These are phyloP conservation scores for Xyrauchen texanus DNA, from an alignment of 2,113 vertebrate species.

Conservation along the genomic window DNA sequence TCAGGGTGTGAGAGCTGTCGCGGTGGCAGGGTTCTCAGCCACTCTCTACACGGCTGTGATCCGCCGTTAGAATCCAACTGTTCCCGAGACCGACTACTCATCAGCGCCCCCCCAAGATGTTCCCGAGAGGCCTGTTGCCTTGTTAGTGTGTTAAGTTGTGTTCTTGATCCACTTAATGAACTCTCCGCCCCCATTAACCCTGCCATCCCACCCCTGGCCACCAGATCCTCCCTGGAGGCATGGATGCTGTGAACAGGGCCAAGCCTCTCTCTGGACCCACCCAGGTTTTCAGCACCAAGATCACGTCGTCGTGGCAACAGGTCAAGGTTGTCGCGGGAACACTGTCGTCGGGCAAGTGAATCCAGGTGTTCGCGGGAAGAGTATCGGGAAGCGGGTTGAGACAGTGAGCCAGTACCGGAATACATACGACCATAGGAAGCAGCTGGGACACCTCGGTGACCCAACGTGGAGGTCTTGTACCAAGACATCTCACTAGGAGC, in stretches of 20 bases:
- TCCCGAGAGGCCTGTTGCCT: constrained; percentile 80
- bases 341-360: constrained; percentile 86
- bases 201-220: constrained; percentile 59
- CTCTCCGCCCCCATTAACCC: constrained; percentile 56
- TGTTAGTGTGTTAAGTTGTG: constrained; percentile 79
- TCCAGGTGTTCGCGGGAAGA: constrained; percentile 95
- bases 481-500: constrained; percentile 91
- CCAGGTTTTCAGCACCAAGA: constrained; percentile 71
- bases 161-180: constrained; percentile 79
- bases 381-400: constrained; percentile 92
- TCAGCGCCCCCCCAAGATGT: constrained; percentile 74
- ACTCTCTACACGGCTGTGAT: constrained; percentile 78
- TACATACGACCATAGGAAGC: constrained; percentile 96
- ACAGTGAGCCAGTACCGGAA: constrained; percentile 89
- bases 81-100: constrained; percentile 78
- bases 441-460: constrained; percentile 90
- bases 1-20: constrained; percentile 82
- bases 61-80: constrained; percentile 71
- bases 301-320: constrained; percentile 50
- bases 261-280: constrained; percentile 85
- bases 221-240: constrained; percentile 86
- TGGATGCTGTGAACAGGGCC: constrained; percentile 81
- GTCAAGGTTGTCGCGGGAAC: constrained; percentile 88
- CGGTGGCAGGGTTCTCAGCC: constrained; percentile 81
- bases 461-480: constrained; percentile 94